Conservation (phyloP, 2,113 vertebrate genomes). For the Addax nasomaculatus region DNA sequence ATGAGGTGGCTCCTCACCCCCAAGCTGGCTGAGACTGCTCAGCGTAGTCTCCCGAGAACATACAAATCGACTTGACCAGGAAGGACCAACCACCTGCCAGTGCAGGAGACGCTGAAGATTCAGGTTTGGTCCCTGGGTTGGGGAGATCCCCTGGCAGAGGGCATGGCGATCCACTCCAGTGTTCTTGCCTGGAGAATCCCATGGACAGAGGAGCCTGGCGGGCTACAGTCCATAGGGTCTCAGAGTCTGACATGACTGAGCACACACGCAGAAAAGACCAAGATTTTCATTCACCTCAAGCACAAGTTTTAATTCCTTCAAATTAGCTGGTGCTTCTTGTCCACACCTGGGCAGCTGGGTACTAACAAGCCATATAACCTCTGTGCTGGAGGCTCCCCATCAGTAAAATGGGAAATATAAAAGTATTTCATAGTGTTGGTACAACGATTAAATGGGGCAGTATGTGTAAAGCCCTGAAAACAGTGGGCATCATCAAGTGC, state of each 20-base stretch:
- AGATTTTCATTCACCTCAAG: fast-evolving
- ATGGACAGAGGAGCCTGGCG: background rate
- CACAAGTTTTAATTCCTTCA: background rate
- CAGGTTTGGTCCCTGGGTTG: background rate
- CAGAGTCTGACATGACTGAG: background rate
- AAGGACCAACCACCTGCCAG: background rate
- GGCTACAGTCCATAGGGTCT: background rate
- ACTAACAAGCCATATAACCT: background rate
- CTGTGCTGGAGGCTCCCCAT: background rate
- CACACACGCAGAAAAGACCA: fast-evolving
- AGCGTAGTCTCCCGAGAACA: background rate
- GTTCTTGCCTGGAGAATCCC: background rate
- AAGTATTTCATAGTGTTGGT: background rate
- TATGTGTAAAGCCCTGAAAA: background rate
- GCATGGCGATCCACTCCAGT: background rate
- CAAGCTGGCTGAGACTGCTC: fast-evolving
- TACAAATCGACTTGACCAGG: fast-evolving
- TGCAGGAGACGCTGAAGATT: background rate
- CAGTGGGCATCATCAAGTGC: background rate
- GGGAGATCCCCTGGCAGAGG: background rate
- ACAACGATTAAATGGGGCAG: background rate
- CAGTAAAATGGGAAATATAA: background rate
- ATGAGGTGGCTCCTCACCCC: fast-evolving
- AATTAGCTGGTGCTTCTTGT: too few relatives aligned
- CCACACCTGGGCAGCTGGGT: background rate